phyloP scores from a whole-genome alignment of 2,797 vertebrate species.

The Crax fasciolata region DNA sequence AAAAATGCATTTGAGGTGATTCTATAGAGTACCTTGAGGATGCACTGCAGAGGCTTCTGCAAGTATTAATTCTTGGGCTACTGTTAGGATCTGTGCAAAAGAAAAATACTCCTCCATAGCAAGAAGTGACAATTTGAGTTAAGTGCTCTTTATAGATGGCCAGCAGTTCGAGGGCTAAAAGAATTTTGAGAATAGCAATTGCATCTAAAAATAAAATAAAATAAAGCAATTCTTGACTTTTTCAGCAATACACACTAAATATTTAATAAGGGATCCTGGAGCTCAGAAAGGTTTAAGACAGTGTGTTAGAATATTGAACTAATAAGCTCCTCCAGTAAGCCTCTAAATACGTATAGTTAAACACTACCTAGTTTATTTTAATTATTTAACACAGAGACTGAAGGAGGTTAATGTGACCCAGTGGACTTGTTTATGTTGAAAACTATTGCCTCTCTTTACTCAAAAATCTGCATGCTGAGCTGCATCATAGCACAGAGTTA shows the following conservation, averaged over 20 bases:
- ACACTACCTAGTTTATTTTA: conserved; percentile 63
- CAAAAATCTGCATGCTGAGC: conserved; percentile 71
- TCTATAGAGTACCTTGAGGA: conserved; percentile 16
- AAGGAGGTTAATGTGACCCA: conserved; percentile 64
- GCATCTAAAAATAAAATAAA: conserved; percentile 41
- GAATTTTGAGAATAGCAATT: conserved; percentile 41
- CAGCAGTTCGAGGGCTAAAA: conserved; percentile 10
- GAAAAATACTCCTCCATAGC: conserved; percentile 19
- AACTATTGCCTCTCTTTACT: conserved; percentile 54
- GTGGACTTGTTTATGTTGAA: conserved; percentile 58
- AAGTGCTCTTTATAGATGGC: conserved; percentile 6
- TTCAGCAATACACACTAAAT: conserved; percentile 57
- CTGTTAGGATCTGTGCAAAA: conserved; percentile 21
- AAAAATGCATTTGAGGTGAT: conserved; percentile 38
- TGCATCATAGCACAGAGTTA: conserved; percentile 50
- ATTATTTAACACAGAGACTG: conserved; percentile 55
- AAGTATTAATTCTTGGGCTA: conserved; percentile 57
- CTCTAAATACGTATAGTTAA: conserved; percentile 56
- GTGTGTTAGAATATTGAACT: conserved; percentile 55
- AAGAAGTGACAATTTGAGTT: conserved; percentile 21
- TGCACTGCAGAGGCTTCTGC: conserved; percentile 15
- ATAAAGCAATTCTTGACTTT: conserved; percentile 70
- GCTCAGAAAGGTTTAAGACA: conserved; percentile 54
- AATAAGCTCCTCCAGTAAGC: conserved; percentile 63
- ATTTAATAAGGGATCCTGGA: conserved; percentile 62